Conservation (phyloP, 1,140 invertebrate genomes). For the Drepana arcuata region DNA sequence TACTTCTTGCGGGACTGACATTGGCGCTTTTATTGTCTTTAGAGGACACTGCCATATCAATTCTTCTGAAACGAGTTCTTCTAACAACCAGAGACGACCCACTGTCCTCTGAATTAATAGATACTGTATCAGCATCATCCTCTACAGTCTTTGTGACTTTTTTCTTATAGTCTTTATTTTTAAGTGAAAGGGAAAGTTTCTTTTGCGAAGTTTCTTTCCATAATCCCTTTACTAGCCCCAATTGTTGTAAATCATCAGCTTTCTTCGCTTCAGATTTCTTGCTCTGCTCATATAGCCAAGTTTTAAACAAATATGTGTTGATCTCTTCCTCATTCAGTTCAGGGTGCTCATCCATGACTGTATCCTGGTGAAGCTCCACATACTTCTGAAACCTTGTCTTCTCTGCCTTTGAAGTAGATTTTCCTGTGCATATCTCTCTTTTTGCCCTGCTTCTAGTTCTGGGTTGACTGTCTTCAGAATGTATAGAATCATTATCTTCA, state of each 20-base stretch:
- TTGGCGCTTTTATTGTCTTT: no score
- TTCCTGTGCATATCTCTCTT: slow-evolving; percentile 17
- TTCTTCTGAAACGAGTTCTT: no score
- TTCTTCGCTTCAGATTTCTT: slow-evolving; percentile 42
- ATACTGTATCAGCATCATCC: slow-evolving; percentile 23
- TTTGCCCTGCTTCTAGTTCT: slow-evolving; percentile 13
- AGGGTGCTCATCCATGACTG: slow-evolving; percentile 67
- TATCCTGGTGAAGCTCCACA: slow-evolving; percentile 67
- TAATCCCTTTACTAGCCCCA: slow-evolving; percentile 16
- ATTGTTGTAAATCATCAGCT: slow-evolving; percentile 37
- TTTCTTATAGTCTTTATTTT: slow-evolving; percentile 3
- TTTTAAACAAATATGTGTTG: slow-evolving; percentile 66
- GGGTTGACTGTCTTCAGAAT: no score
- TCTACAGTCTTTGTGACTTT: slow-evolving; percentile 6
- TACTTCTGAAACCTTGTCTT: slow-evolving; percentile 72
- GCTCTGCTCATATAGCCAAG: slow-evolving; percentile 68
- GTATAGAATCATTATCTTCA: neutral
- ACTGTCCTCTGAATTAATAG: slow-evolving; percentile 26
- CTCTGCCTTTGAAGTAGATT: no score
- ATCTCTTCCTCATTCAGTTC: slow-evolving; percentile 66
- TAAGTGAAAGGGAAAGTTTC: no score
- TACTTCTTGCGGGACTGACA: no score
- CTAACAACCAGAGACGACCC: no score
- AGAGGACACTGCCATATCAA: no score
- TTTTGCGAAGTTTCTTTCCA: no score